Conservation (phyloP, 2,888 invertebrate genomes). For the Drosophila kanekoi region DNA sequence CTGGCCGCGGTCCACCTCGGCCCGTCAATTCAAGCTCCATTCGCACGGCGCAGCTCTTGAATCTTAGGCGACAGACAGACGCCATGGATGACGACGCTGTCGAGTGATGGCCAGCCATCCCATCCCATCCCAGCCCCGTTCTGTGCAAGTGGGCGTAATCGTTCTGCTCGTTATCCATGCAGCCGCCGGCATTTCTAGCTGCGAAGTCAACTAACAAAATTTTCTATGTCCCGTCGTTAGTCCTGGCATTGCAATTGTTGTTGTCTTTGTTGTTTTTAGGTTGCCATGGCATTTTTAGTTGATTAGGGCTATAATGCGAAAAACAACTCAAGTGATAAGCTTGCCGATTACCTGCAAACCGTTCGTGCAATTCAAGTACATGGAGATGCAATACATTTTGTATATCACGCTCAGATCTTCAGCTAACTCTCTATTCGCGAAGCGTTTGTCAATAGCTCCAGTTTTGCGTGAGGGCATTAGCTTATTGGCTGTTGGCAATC, state of each 20-base stretch:
- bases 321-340: slow-evolving; percentile 17
- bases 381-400: neutral
- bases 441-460: neutral
- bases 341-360: slow-evolving; percentile 21
- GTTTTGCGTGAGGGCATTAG: neutral
- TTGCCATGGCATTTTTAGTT: slow-evolving; percentile 75
- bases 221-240: slow-evolving; percentile 40
- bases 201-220: slow-evolving; percentile 21
- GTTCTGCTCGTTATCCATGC: slow-evolving; percentile 64
- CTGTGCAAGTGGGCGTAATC: slow-evolving; percentile 66
- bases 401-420: neutral
- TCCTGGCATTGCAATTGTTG: slow-evolving; percentile 20
- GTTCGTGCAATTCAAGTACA: neutral
- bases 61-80: slow-evolving; percentile 35
- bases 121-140: slow-evolving; percentile 8
- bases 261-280: slow-evolving; percentile 33
- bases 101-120: slow-evolving; percentile 43
- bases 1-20: neutral
- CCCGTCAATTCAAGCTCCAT: slow-evolving; percentile 50
- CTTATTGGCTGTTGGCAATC: neutral
- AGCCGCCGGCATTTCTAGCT: slow-evolving; percentile 53
- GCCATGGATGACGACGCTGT: slow-evolving; percentile 6
- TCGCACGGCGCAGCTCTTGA: slow-evolving; percentile 49
- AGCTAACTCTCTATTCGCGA: neutral
- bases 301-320: slow-evolving; percentile 56